These are phyloP conservation scores for Hyla sarda DNA, from an alignment of 2,113 vertebrate genomes.

Conservation along the genomic window DNA sequence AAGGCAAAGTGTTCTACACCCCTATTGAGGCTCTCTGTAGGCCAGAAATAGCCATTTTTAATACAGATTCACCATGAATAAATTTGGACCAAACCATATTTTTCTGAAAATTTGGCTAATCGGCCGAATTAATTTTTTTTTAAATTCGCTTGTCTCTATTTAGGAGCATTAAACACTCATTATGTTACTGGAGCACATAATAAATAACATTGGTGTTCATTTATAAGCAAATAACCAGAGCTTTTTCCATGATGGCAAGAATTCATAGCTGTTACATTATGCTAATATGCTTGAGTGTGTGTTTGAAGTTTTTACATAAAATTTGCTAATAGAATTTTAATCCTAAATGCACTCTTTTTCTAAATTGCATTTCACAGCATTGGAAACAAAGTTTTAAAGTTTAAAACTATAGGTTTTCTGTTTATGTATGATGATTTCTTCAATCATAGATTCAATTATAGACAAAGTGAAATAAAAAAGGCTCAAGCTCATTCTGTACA, in stretches of 20 bases:
- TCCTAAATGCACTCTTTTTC: neutral
- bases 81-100: too few relatives aligned
- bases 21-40: too few relatives aligned
- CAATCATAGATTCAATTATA: too few relatives aligned
- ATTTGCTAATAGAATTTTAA: slow-evolving; percentile 42
- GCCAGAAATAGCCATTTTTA: too few relatives aligned
- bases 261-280: slow-evolving; percentile 14
- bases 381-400: neutral
- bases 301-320: slow-evolving; percentile 10
- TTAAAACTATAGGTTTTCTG: neutral
- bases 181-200: slow-evolving; percentile 36
- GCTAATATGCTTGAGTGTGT: slow-evolving; percentile 19
- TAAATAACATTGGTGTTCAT: slow-evolving; percentile 37
- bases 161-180: slow-evolving; percentile 36
- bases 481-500: neutral
- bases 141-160: too few relatives aligned
- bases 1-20: too few relatives aligned
- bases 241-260: neutral
- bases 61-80: too few relatives aligned
- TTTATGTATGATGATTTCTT: neutral
- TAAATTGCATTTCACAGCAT: neutral
- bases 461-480: neutral
- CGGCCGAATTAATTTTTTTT: too few relatives aligned
- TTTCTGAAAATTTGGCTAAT: too few relatives aligned
- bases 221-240: slow-evolving; percentile 44